Evolutionary conservation across 2,113 vertebrate genomes (phyloP).

Genomic region (Hirundichthys speculiger): DNA sequence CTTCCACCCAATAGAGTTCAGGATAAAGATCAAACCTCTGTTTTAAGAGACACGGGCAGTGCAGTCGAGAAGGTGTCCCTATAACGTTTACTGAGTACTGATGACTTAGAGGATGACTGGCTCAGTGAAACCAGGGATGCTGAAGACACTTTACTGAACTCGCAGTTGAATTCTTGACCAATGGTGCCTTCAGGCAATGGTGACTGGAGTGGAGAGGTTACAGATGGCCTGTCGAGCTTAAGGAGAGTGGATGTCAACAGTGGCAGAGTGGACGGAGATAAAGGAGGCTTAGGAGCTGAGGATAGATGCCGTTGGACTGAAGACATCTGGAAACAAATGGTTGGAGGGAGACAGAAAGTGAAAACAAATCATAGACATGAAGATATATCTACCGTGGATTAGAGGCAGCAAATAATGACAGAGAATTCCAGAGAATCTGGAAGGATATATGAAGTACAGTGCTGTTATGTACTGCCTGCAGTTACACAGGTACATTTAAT

Average conservation of each 20-base stretch:
- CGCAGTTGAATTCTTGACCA: background rate
- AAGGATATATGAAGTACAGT: constrained; percentile 18
- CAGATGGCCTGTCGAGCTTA: constrained; percentile 41
- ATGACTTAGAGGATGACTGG: constrained; percentile 62
- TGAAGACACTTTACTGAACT: constrained; percentile 60
- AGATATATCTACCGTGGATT: constrained; percentile 16
- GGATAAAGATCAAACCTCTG: constrained; percentile 45
- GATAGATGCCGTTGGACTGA: constrained; percentile 18
- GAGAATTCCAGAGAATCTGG: too few species aligned
- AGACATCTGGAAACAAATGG: constrained; percentile 50
- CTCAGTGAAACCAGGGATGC: constrained; percentile 57
- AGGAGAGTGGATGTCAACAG: constrained; percentile 65
- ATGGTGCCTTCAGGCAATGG: constrained; percentile 17
- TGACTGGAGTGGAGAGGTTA: constrained; percentile 35
- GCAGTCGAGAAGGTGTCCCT: constrained; percentile 23
- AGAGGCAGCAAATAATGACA: constrained; percentile 25
- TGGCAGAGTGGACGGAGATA: constrained; percentile 35
- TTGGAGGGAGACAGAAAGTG: background rate
- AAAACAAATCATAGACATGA: constrained; percentile 12
- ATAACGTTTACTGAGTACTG: constrained; percentile 11
- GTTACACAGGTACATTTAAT: constrained; percentile 34
- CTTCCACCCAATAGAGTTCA: too few species aligned
- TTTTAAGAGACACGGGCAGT: constrained; percentile 19
- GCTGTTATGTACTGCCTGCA: constrained; percentile 1
- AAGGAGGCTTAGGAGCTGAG: constrained; percentile 21